Conservation (phyloP, 2,797 vertebrate genomes). For the Centroberyx gerrardi region DNA sequence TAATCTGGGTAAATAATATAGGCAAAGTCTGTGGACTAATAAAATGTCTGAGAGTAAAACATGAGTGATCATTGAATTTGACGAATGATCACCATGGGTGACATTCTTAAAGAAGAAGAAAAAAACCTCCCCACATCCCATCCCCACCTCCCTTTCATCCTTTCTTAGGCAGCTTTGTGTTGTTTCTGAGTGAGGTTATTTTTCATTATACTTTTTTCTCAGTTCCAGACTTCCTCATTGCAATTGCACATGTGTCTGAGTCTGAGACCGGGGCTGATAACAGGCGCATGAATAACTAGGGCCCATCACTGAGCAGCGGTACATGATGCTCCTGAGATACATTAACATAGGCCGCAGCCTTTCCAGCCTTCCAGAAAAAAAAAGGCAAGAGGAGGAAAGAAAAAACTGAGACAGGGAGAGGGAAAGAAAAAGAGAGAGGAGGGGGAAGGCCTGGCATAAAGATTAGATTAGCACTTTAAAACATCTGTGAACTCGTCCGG, state of each 20-base stretch:
- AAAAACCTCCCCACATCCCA: constrained; percentile 9
- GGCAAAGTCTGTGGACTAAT: constrained; percentile 50
- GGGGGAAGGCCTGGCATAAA: constrained; percentile 86
- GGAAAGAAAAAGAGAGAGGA: constrained; percentile 63
- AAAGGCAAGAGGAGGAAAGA: constrained; percentile 59
- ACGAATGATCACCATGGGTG: constrained; percentile 70
- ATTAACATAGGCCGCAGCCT: constrained; percentile 80
- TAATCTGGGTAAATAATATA: constrained; percentile 37
- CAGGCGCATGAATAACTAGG: constrained; percentile 76
- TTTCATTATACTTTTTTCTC: constrained; percentile 50
- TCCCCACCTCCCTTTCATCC: constrained; percentile 39
- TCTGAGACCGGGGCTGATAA: constrained; percentile 77
- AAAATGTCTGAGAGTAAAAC: constrained; percentile 62
- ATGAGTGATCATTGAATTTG: constrained; percentile 66
- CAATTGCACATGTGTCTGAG: constrained; percentile 79
- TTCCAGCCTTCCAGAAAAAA: constrained; percentile 68
- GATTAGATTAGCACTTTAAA: constrained; percentile 90
- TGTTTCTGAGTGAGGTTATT: constrained; percentile 43
- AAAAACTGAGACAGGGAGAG: constrained; percentile 59
- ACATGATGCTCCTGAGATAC: constrained; percentile 86
- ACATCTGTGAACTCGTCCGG: constrained; percentile 88
- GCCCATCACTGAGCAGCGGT: constrained; percentile 64
- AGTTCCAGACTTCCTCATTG: constrained; percentile 67
- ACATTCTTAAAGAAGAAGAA: constrained; percentile 62
- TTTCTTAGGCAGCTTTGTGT: constrained; percentile 42